A percentile compares a stretch with the other conserved stretches of the same genome.
phyloP scores from a whole-genome alignment of 2,113 vertebrate species.

The Bos taurus region ARS-UCD2.0 NC_037340.1:55172001-55172500 shows the following conservation, averaged over 20 bases:
- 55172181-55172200: not conserved
- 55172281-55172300: not conserved
- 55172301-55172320: not conserved
- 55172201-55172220: not conserved
- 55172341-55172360: not conserved
- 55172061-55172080: not conserved
- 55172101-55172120: not conserved
- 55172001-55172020: not conserved
- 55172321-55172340: not conserved
- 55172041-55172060: not conserved
- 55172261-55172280: not conserved
- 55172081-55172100: not conserved
- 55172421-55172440: not conserved
- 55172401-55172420: not conserved
- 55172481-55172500: not conserved
- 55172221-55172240: not conserved
- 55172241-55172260: not conserved
- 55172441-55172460: not conserved
- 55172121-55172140: not conserved
- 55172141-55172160: not conserved
- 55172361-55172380: not conserved
- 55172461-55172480: not conserved
- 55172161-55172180: not conserved
- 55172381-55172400: not conserved
- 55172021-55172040: accelerated